These are phyloP conservation scores for Ophion slaviceki DNA, from an alignment of 2,888 invertebrate genomes.

Conservation along the genomic window DNA sequence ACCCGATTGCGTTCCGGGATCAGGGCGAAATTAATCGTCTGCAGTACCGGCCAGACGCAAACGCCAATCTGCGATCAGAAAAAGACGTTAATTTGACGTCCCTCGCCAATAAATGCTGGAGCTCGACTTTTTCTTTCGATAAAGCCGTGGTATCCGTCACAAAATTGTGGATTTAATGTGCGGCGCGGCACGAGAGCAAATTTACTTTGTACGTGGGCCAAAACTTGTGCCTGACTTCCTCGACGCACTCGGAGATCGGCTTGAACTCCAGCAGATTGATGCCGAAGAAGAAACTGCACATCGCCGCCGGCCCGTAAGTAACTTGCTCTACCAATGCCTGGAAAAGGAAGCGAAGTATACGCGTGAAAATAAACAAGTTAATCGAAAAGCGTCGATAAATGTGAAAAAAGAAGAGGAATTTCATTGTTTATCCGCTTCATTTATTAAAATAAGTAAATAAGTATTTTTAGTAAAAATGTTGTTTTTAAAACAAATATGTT, in stretches of 20 bases:
- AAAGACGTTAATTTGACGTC: slow-evolving; percentile 86
- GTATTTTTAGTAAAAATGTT: not conserved
- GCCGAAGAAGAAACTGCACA: slow-evolving; percentile 91
- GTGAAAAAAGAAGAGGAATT: not conserved
- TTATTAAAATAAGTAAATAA: no score
- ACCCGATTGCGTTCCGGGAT: slow-evolving; percentile 90
- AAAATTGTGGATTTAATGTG: slow-evolving; percentile 5
- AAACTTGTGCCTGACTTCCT: slow-evolving; percentile 90
- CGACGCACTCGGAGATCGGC: slow-evolving; percentile 86
- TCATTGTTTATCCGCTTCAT: no score
- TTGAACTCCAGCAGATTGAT: slow-evolving; percentile 91
- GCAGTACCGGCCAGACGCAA: slow-evolving; percentile 89
- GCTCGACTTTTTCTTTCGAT: not conserved
- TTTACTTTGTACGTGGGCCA: slow-evolving; percentile 90
- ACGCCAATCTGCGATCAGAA: slow-evolving; percentile 88
- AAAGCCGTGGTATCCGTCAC: not conserved
- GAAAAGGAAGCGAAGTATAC: slow-evolving; percentile 60
- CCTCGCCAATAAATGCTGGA: not conserved
- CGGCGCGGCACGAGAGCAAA: not conserved
- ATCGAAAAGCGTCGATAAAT: not conserved
- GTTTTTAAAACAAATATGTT: not conserved
- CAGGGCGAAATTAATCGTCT: slow-evolving; percentile 89
- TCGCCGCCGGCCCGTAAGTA: slow-evolving; percentile 90
- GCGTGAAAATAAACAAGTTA: not conserved
- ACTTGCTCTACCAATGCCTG: slow-evolving; percentile 90